Evolutionary conservation across 2,113 vertebrate species (phyloP).

Genomic region (Gobio gobio): DNA sequence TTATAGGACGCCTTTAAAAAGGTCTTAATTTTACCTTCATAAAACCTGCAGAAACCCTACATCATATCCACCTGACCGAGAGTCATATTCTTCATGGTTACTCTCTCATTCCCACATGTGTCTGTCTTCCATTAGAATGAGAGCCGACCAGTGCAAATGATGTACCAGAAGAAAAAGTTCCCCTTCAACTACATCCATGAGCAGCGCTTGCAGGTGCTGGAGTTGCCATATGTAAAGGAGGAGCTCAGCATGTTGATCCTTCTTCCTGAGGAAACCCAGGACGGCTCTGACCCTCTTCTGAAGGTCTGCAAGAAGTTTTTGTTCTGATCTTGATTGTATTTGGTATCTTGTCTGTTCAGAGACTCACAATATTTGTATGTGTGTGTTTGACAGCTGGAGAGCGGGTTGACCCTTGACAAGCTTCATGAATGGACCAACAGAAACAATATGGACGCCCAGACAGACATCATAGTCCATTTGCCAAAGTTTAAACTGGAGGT

Average conservation of each 20-base stretch:
- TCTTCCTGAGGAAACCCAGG: conserved; percentile 78
- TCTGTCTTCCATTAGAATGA: conserved; percentile 75
- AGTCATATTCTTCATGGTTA: neutral
- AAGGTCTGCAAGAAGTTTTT: conserved; percentile 73
- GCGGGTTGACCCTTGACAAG: conserved; percentile 79
- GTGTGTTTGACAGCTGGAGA: conserved; percentile 80
- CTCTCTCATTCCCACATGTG: neutral
- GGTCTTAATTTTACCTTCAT: too few relatives aligned
- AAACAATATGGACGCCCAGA: conserved; percentile 66
- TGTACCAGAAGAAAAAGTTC: conserved; percentile 84
- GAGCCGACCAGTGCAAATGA: conserved; percentile 86
- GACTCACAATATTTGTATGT: conserved; percentile 11
- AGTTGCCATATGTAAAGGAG: conserved; percentile 80
- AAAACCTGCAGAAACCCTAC: too few relatives aligned
- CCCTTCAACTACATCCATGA: conserved; percentile 78
- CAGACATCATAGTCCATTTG: conserved; percentile 77
- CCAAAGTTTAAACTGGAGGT: conserved; percentile 91
- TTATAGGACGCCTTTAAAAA: too few relatives aligned
- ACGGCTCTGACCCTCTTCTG: conserved; percentile 77
- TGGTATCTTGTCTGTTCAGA: neutral
- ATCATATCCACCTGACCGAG: neutral
- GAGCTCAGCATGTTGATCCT: conserved; percentile 92
- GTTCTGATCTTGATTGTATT: neutral
- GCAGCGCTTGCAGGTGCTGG: conserved; percentile 78
- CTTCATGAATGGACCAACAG: conserved; percentile 85